These are phyloP conservation scores for Hylaea fasciaria DNA, from an alignment of 2,888 invertebrate species.

Conservation along the genomic window DNA sequence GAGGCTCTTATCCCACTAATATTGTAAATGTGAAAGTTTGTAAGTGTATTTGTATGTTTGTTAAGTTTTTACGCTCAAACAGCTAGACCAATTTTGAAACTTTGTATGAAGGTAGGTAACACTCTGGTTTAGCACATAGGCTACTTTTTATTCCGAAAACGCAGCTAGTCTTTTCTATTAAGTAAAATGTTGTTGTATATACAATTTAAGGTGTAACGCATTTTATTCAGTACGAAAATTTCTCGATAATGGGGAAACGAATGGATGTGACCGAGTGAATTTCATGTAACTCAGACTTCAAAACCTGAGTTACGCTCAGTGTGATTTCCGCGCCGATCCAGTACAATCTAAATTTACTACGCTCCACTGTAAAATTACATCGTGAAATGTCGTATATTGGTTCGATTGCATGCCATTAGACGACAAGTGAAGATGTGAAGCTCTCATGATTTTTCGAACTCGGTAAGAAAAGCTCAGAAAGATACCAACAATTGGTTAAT, in stretches of 20 bases:
- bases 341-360: constrained; percentile 1
- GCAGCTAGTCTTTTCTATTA: no score
- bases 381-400: not conserved
- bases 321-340: constrained; percentile 1
- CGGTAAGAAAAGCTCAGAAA: not conserved
- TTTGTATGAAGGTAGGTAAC: no score
- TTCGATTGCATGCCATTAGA: not conserved
- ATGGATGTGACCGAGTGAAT: not conserved
- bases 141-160: no score
- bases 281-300: not conserved
- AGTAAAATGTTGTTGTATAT: constrained; percentile 5
- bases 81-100: no score
- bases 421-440: not conserved
- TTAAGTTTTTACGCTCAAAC: no score
- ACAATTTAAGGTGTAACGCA: constrained; percentile 7
- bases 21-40: no score
- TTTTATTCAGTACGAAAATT: constrained; percentile 1
- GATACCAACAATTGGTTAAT: no score
- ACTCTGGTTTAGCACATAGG: no score
- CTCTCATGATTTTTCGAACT: not conserved
- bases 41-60: no score
- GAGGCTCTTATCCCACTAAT: no score
- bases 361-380: not conserved
- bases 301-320: constrained; percentile 1
- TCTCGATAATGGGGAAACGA: not conserved